Percentiles rank a stretch among this genome's conserved stretches.
phyloP scores from a whole-genome alignment of 2,113 vertebrate genomes.

The Cyrtonyx montezumae region DNA sequence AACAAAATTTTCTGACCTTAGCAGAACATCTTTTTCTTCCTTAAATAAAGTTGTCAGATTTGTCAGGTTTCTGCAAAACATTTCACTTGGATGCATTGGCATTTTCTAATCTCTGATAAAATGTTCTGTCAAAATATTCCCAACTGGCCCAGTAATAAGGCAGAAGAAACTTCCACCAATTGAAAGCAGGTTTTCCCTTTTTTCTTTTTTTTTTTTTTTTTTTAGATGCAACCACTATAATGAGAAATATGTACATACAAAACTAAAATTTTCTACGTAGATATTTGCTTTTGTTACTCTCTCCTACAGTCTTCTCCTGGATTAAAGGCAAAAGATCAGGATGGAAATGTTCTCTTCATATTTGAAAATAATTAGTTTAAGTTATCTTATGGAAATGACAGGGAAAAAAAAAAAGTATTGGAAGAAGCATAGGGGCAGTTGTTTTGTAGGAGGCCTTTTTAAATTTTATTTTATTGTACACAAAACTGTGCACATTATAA shows the following conservation, averaged over 20 bases:
- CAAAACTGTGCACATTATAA: not conserved
- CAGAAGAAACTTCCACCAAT: slow-evolving; percentile 19
- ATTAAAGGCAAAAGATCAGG: not conserved
- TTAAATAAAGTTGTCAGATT: slow-evolving; percentile 11
- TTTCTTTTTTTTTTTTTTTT: not conserved
- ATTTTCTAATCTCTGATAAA: slow-evolving; percentile 57
- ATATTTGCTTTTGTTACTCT: not conserved
- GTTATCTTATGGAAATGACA: not conserved
- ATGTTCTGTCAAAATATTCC: slow-evolving; percentile 65
- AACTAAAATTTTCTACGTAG: not conserved
- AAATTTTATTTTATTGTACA: not conserved
- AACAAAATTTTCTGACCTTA: slow-evolving; percentile 58
- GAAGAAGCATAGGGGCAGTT: not conserved
- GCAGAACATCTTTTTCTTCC: not conserved
- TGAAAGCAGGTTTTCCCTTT: slow-evolving; percentile 6
- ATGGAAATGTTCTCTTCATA: not conserved
- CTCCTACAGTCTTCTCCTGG: not conserved
- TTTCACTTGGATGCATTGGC: not conserved
- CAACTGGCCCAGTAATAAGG: slow-evolving; percentile 39
- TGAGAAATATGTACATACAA: slow-evolving; percentile 12
- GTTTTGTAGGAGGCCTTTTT: not conserved
- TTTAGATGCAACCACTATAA: slow-evolving; percentile 17
- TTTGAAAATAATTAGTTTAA: not conserved
- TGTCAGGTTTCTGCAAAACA: slow-evolving; percentile 57
- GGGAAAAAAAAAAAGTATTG: not conserved